Percentiles rank a stretch among this genome's conserved stretches.
These are phyloP conservation scores for Corvus moneduloides DNA, from an alignment of 2,113 vertebrate genomes.

Conservation along the genomic window DNA sequence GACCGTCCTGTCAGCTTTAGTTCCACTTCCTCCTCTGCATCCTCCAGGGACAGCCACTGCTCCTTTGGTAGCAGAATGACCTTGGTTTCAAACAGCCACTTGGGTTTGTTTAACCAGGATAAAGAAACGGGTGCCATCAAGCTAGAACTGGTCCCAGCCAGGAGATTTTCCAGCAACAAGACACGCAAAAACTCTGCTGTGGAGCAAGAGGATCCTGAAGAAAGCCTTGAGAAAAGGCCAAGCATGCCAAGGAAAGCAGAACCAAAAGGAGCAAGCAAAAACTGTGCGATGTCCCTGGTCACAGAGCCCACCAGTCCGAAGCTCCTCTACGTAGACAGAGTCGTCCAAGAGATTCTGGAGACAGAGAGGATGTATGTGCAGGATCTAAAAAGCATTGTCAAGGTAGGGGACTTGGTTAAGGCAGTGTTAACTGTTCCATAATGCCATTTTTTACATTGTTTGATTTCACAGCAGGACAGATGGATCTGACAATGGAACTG, in stretches of 20 bases:
- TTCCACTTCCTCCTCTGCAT: constrained; percentile 95
- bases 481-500: neutral
- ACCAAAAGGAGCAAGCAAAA: constrained; percentile 67
- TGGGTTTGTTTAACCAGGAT: constrained; percentile 82
- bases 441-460: neutral
- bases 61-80: constrained; percentile 91
- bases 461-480: neutral
- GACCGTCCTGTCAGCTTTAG: constrained; percentile 95
- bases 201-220: constrained; percentile 41
- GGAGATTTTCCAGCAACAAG: constrained; percentile 78
- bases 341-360: constrained; percentile 96
- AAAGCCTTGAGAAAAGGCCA: constrained; percentile 39
- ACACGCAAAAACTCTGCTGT: constrained; percentile 18
- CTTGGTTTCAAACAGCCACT: constrained; percentile 82
- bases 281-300: constrained; percentile 34
- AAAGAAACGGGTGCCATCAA: constrained; percentile 89
- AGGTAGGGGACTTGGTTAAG: constrained; percentile 77
- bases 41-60: constrained; percentile 94
- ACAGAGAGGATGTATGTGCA: constrained; percentile 95
- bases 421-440: neutral
- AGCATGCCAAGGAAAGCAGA: constrained; percentile 56
- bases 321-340: constrained; percentile 91
- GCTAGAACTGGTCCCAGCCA: constrained; percentile 88
- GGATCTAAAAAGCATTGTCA: constrained; percentile 92
- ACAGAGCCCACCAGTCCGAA: constrained; percentile 79